These are phyloP conservation scores for Conus ventricosus DNA, from an alignment of 1,140 invertebrate genomes.

Conservation along the genomic window DNA sequence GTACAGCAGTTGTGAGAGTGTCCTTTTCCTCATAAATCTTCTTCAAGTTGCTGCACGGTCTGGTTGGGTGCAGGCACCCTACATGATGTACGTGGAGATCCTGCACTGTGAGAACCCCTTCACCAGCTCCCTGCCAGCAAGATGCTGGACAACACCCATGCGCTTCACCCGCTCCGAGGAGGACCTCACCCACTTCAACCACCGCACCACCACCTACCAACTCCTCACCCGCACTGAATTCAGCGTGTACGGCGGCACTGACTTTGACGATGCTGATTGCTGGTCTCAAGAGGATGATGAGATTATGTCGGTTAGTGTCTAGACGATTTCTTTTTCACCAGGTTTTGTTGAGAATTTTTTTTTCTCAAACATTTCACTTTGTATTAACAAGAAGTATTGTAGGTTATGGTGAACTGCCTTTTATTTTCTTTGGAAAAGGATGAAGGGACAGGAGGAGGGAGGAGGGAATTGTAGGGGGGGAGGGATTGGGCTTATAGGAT, in stretches of 20 bases:
- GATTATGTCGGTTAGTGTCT: constrained; percentile 81
- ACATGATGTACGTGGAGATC: constrained; percentile 98
- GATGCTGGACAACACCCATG: constrained; percentile 80
- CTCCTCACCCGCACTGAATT: constrained; percentile 63
- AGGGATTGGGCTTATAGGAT: too few relatives aligned
- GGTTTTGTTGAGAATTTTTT: too few relatives aligned
- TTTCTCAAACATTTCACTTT: too few relatives aligned
- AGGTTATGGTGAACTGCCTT: too few relatives aligned
- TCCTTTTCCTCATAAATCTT: background rate
- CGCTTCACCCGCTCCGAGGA: constrained; percentile 96
- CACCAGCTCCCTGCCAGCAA: constrained; percentile 85
- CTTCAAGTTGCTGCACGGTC: background rate
- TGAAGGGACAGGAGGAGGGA: too few relatives aligned
- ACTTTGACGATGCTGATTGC: constrained; percentile 81
- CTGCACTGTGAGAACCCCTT: constrained; percentile 89
- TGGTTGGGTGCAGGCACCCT: constrained; percentile 85
- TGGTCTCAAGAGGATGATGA: constrained; percentile 98
- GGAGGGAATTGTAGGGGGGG: too few relatives aligned
- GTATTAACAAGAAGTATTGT: too few relatives aligned
- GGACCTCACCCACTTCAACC: constrained; percentile 79
- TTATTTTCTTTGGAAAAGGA: too few relatives aligned
- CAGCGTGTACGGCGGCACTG: constrained; percentile 54
- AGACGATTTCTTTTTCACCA: too few relatives aligned
- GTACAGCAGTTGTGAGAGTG: too few relatives aligned
- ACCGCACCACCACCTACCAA: constrained; percentile 47